Base-by-base conservation (phyloP, 1,140 invertebrate genomes). In the Drosophila kohkoa region DNA sequence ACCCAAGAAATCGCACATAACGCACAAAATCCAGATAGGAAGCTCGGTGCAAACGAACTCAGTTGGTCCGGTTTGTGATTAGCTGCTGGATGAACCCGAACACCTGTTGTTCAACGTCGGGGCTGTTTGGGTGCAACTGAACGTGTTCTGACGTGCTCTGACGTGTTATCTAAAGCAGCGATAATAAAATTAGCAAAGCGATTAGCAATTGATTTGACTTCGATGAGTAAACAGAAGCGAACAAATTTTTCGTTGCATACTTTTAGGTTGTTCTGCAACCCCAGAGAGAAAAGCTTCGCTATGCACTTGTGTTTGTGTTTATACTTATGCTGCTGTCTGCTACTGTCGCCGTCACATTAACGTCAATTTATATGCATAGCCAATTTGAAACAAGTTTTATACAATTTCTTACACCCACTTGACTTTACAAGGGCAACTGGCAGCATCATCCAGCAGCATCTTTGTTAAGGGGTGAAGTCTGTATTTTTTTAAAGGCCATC, bases 311-410 rank as follows among this genome's bases (percentile, higher is more conserved):
- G 41, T n/a, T 13, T 13, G 41, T 13, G 10, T 48, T 35, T 70
- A 35, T 48, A 8, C 55, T 5, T 49, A 38, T 45, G 46, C 48
- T 25, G 41, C 38, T 52, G 49, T 25, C 32, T 6, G 1, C 20
- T 51, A 38, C 20, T 51, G 45, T 46, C 46, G 35, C 41, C 46
- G 55, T 8, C 46, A 85, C 82, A 92, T 92, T 92, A 92, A 91
- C 91, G 59, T 81, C 88, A 91, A 92, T 92, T 92, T 92, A 92
- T 92, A 92, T 92, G 91, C 91, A 92, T 87, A 92, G 90, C 80
- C 90, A 92, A 91, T 91, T 89, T 92, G 77, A 75, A 91, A 82
- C 76, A 83, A 87, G 89, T 92, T 92, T 92, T 92, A 92, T 71
- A 89, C 74, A 90, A 92, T 92, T 92, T 91, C 81, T 90, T 91